phyloP scores from a whole-genome alignment of 2,113 vertebrate genomes.

The Oncorhynchus tshawytscha region DNA sequence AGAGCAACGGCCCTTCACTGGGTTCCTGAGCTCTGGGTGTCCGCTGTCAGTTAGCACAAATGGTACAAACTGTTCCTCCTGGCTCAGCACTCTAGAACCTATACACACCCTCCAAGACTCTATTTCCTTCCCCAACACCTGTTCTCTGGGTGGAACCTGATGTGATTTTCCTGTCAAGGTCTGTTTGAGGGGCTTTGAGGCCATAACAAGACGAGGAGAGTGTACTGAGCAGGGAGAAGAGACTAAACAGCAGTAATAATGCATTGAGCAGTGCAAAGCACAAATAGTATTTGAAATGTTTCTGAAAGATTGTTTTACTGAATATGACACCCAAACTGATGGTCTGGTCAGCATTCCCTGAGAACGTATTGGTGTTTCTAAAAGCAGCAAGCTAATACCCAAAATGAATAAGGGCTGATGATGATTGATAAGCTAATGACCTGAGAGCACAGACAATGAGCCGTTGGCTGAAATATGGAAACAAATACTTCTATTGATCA shows the following conservation, averaged over 20 bases:
- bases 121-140: neutral
- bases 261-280: constrained; percentile 15
- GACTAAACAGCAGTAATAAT: constrained; percentile 2
- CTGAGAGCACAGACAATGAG: neutral
- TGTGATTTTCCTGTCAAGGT: constrained; percentile 4
- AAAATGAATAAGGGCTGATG: neutral
- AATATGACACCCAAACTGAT: neutral
- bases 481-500: neutral
- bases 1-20: constrained; percentile 54
- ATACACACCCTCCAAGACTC: neutral
- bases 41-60: neutral
- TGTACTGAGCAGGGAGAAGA: neutral
- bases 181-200: neutral
- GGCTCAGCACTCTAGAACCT: neutral
- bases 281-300: constrained; percentile 1
- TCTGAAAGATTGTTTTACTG: neutral
- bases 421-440: neutral
- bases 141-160: constrained; percentile 8
- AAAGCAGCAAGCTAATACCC: neutral
- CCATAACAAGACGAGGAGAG: neutral
- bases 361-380: neutral
- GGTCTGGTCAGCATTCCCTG: neutral
- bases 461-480: neutral
- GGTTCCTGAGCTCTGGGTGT: constrained; percentile 44
- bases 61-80: neutral